Base-by-base conservation (phyloP, 2,797 vertebrate genomes). In the Notolabrus celidotus region DNA sequence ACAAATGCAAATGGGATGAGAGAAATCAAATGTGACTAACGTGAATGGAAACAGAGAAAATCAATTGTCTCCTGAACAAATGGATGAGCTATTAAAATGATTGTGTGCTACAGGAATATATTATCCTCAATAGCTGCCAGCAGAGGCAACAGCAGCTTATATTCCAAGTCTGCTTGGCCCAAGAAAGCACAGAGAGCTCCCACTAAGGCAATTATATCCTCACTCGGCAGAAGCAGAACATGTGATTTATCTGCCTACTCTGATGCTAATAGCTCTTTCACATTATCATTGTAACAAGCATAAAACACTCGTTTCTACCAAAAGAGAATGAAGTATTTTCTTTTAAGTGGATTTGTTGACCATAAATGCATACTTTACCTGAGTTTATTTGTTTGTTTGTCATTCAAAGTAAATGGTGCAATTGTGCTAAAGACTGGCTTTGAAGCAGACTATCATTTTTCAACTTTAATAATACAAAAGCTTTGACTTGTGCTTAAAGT, bases 1-100 rank as follows among this genome's bases (percentile, higher is more conserved):
- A 86, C 84, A 77, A 83, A 85, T 84, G 80, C 85, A 85, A 90
- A 90, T 87, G 71, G 81, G 78, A 85, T 43, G 60, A 82, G 82
- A 87, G 79, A 90, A 91, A 90, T 92, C 85, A 91, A 89, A 90
- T 87, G 77, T 89, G 88, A 91, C 85, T 91, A 90, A 93, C 82
- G 84, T 88, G 85, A 81, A 84, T 61, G 82, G 87, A 88, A 83
- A 87, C 70, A 86, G 79, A 79, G 85, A 83, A 88, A 92, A 92
- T 90, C 90, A 91, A 90, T 91, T 92, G 91, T 91, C 88, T 90
- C 83, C 82, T 83, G 77, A 88, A 88, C 85, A 88, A 92, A 90
- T 89, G 86, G 87, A 91, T 78, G 85, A 86, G 87, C 87, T 86
- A 92, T 91, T 92, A 90, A 92, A 91, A 85, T 84, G 76, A 90